phyloP scores from a whole-genome alignment of 37 sponge, comb jelly and placozoan genomes.

The Cladorhizidae sp. region DNA sequence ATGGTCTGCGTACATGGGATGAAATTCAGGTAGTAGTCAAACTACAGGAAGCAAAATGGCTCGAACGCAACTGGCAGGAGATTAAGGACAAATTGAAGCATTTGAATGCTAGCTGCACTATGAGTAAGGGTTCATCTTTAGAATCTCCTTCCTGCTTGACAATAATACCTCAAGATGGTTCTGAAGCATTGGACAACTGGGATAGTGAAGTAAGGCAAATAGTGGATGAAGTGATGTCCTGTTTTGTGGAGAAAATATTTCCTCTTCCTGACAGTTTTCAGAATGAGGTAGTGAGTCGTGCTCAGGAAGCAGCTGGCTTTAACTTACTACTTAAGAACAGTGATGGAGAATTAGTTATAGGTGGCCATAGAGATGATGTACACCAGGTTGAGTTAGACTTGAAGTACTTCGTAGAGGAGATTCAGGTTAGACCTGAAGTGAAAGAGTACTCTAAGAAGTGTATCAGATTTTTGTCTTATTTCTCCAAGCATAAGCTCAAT shows the following conservation, averaged over 20 bases:
- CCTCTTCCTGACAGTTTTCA: not conserved
- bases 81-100: not conserved
- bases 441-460: not conserved
- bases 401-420: not conserved
- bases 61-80: not conserved
- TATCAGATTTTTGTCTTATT: constrained; percentile 17
- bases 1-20: not conserved
- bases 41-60: not conserved
- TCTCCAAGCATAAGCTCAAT: constrained; percentile 9
- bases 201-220: not conserved
- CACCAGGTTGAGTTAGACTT: not conserved
- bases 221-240: not conserved
- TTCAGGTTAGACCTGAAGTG: not conserved
- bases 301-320: not conserved
- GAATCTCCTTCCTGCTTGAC: not conserved
- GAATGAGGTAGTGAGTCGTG: not conserved
- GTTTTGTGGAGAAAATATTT: not conserved
- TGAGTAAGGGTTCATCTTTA: not conserved
- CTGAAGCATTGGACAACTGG: not conserved
- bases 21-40: not conserved
- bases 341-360: not conserved
- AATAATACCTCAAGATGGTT: not conserved
- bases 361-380: constrained; percentile 7
- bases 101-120: not conserved
- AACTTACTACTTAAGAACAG: too few species aligned